A percentile compares a stretch with the other conserved stretches of the same genome.
Conservation (phyloP, 2,797 vertebrate genomes). For the Carduelis carduelis region DNA sequence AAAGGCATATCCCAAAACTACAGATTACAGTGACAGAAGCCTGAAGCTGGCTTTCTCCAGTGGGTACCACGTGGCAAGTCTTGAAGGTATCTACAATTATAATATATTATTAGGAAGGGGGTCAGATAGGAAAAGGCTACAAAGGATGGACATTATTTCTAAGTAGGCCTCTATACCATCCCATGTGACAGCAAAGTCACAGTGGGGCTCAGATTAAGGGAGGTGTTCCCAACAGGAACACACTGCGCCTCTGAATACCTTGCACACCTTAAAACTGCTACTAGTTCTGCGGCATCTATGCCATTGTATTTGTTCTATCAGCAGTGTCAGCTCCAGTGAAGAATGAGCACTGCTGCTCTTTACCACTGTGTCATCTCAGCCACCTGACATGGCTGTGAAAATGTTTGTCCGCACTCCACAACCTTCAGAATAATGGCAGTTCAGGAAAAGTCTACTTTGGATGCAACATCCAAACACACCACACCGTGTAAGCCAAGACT, state of each 20-base stretch:
- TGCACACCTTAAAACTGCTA: background rate
- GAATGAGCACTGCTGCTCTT: background rate
- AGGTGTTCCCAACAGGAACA: background rate
- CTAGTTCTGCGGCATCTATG: background rate
- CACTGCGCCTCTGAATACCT: background rate
- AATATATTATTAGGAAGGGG: background rate
- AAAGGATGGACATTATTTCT: background rate
- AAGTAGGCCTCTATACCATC: background rate
- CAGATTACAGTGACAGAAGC: accelerated
- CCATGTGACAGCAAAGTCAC: background rate
- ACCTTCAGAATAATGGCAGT: background rate
- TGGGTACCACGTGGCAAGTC: background rate
- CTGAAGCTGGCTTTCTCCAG: background rate
- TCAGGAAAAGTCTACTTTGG: background rate
- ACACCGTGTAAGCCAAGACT: accelerated
- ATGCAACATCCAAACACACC: background rate
- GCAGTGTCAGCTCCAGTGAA: background rate
- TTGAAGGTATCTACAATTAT: background rate
- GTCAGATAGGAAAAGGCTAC: background rate
- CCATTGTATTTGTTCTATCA: background rate
- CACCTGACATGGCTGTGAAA: background rate
- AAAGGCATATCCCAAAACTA: background rate
- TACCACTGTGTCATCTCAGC: background rate
- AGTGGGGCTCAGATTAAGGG: background rate
- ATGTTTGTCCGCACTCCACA: background rate